Base-by-base conservation (phyloP, 1,140 invertebrate species). In the Melanaphis sacchari region DNA sequence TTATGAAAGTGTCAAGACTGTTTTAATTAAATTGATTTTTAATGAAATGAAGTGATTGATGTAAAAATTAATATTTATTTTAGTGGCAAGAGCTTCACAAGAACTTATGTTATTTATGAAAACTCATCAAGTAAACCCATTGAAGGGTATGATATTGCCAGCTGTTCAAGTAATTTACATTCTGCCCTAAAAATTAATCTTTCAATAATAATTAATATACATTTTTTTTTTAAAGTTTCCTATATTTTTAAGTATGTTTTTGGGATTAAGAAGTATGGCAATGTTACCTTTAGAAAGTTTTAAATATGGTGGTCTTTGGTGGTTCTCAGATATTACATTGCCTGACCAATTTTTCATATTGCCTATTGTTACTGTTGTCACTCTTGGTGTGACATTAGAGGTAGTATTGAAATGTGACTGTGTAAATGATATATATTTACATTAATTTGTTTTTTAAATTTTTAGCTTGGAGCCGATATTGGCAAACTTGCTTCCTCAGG, bases 241-340 rank as follows among this genome's bases (percentile, higher is more conserved):
- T 1, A 95, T 99, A 15, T 99, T 99, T 95, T 95, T 99, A 76
- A 98, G 98, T 18, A 97, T 99, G 95, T 99, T 99, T 95, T 96
- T 98, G 94, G 98, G 96, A 0, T 95, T 99, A 24, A 96, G 97
- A 94, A 94, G 95, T 94, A 99, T 99, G 98, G 96, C 98, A 1
- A 97, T 97, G 94, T 95, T 97, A 22, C 99, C 98, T 4, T 97
- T 99, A 24, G 97, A 98, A 93, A 98, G 98, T 95, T 96, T 99
- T 96, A 96, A 96, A 94, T 95, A 96, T 40, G 99, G 99, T n/a
- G 99, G 99, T 8, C 93, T 98, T 0, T 97, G 96, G 91, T 99
- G 99, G 99, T 99, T 99, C 95, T 96, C 96, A 1, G 98, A 99
- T 96, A 96, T 99, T 26, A 99, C 98, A 9, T 94, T 98, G 21